Evolutionary conservation across 1,140 invertebrate species (phyloP), one percentile per base, ranked within the genome.

Genomic region (Zelostemma sp.): DNA sequence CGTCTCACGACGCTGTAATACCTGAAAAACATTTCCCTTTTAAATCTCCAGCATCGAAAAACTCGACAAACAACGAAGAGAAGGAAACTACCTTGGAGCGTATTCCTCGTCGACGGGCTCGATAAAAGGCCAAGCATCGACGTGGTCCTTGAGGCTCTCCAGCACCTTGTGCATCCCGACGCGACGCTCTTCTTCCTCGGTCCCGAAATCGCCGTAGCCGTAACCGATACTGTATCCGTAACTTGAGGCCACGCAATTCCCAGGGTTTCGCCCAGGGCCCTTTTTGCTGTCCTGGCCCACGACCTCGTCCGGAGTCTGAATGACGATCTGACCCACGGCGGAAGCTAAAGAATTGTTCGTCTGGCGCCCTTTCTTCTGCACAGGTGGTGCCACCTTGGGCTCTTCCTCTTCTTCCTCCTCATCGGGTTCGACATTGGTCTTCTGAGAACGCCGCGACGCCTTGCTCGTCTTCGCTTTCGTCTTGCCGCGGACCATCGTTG

Each of bases 111-210:
- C 93, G 0, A 97, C 95, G 1, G 95, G 93, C 80, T 95, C 93
- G 72, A 93, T 87, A 81, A 97, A 97, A 1, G 95, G 95, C 95
- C 95, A 97, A 1, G 95, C 93, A 81, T 97, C 94, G 62, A 93
- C 90, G 77, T 96, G 93, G 73, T 91, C 90, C 75, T 93, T 94
- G 1, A 96, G 84, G 75, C 91, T 90, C 77, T 95, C 92, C 21
- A 96, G 86, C 25, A 96, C 92, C 85, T 95, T 95, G 80, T 95
- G 93, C 92, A 95, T 93, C 31, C 94, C 94, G 55, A 93, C 93
- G 77, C 92, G 90, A 41, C 95, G 87, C 76, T 95, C 93, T 78
- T 95, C 94, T 68, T 93, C 91, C 33, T 84, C 84, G 31, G 84
- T 82, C 1, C 77, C 80, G 64, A 82, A 83, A 6, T 79, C 75